Evolutionary conservation across 2,113 vertebrate species (phyloP).

Genomic region (Hystrix cristata): DNA sequence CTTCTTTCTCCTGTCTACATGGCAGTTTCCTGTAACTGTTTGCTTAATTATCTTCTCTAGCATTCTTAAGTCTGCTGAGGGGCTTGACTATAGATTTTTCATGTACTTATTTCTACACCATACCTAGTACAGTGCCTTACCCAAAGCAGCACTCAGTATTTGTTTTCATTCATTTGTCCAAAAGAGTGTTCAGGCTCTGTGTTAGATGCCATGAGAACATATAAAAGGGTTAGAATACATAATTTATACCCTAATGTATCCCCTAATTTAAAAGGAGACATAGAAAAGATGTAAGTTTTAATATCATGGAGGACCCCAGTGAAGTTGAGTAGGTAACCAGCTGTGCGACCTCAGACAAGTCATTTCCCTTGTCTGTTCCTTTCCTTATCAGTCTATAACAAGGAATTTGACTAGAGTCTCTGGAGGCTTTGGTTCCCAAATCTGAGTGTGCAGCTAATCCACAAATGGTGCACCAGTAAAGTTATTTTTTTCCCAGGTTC

Average conservation of each 20-base stretch:
- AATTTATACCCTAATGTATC: conserved; percentile 13
- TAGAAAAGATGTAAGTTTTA: conserved; percentile 13
- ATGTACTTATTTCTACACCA: background rate
- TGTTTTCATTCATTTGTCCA: conserved; percentile 6
- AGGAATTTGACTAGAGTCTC: conserved; percentile 22
- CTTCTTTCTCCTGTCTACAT: background rate
- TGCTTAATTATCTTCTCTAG: conserved; percentile 15
- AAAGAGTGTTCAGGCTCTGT: conserved; percentile 2
- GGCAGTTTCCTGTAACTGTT: background rate
- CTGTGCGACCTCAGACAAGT: background rate
- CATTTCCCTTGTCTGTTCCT: background rate
- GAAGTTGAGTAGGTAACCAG: background rate
- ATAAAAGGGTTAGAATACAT: background rate
- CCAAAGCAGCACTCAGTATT: background rate
- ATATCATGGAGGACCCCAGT: background rate
- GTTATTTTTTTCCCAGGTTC: background rate
- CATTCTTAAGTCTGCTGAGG: background rate
- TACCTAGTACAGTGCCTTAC: background rate
- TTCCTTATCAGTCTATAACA: conserved; percentile 24
- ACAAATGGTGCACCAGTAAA: background rate
- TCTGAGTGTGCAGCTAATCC: background rate
- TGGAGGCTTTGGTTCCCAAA: conserved; percentile 19
- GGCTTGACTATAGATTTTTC: background rate
- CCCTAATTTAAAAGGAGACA: conserved; percentile 27
- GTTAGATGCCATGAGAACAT: conserved; percentile 24